Evolutionary conservation across 2,113 vertebrate species (phyloP), one percentile per base, ranked within the genome.

Genomic region (Myotis yumanensis): DNA sequence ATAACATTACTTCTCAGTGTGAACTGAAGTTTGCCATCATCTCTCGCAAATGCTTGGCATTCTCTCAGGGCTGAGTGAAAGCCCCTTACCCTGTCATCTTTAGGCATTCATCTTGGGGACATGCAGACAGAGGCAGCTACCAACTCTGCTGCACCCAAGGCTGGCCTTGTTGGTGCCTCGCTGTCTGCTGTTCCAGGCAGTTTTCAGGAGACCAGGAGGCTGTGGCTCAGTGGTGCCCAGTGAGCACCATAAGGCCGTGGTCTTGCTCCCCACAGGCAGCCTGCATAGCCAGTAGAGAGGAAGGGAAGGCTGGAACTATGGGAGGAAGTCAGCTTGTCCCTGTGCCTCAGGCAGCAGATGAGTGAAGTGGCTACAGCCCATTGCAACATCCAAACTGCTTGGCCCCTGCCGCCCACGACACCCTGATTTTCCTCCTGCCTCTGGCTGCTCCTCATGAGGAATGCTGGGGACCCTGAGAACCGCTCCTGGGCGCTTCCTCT

Each of bases 381-480:
- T 16, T 25, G 68, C 30, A 28, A 17, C 25, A 43, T 32, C 35
- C 9, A n/a, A 23, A 72, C 0, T 1, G 23, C 43, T 17, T 32
- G 77, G 28, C 25, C 59, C 23, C 77, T 30, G 35, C 18, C 2
- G 3, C 9, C 16, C 40, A 15, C 0, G 7, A 15, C 51, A 14
- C 23, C 28, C 28, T 40, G 3, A 18, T 11, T 2, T 52, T 35
- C 62, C 46, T 73, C 75, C 43, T 12, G 62, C 25, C 15, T 52
- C 80, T 18, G 37, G 54, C 79, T 73, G 37, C 17, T 59, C 28
- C 79, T 25, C 57, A 40, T 0, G 0, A 9, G 12, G n/a, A 20
- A 0, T 40, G 22, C 37, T 2, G 18, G 22, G 32, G 3, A 2
- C 20, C 5, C 23, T 2, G 1, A 77, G 43, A 40, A 30, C 12